These are phyloP conservation scores for Anastrepha obliqua DNA, from an alignment of 1,140 invertebrate species.

Conservation along the genomic window DNA sequence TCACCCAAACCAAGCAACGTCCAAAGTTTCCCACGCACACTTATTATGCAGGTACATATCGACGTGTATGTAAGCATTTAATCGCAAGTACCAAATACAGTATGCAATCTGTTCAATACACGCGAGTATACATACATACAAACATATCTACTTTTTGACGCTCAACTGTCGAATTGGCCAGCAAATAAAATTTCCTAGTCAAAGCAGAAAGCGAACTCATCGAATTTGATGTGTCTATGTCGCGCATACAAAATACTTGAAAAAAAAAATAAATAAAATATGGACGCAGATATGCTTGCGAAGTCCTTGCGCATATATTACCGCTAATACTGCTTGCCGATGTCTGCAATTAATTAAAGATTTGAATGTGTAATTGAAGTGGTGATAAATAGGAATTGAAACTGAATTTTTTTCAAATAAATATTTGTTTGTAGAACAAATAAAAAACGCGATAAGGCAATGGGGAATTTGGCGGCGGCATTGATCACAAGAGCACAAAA, in stretches of 20 bases:
- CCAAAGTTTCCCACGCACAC: constrained; percentile 24
- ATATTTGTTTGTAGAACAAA: not conserved
- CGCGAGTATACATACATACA: too few relatives aligned
- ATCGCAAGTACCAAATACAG: not conserved
- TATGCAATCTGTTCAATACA: not conserved
- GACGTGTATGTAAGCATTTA: not conserved
- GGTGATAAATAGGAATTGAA: constrained; percentile 44
- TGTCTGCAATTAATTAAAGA: constrained; percentile 42
- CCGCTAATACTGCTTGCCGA: not conserved
- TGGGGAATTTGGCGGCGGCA: not conserved
- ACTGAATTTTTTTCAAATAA: not conserved
- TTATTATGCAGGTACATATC: not conserved
- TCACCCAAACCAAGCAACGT: constrained; percentile 4
- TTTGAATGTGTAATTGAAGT: constrained; percentile 44
- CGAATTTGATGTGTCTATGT: constrained; percentile 13
- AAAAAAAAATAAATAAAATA: not conserved
- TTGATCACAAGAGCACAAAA: constrained; percentile 18
- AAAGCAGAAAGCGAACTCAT: not conserved
- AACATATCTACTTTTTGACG: too few relatives aligned
- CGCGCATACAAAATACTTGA: constrained; percentile 6
- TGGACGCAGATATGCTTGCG: not conserved
- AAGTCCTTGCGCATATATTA: constrained; percentile 38
- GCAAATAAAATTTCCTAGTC: not conserved
- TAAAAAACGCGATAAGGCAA: constrained; percentile 12
- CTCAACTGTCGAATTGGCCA: not conserved